These are phyloP conservation scores for Amphiprion percula DNA, from an alignment of 2,113 vertebrate species.

Conservation along the genomic window DNA sequence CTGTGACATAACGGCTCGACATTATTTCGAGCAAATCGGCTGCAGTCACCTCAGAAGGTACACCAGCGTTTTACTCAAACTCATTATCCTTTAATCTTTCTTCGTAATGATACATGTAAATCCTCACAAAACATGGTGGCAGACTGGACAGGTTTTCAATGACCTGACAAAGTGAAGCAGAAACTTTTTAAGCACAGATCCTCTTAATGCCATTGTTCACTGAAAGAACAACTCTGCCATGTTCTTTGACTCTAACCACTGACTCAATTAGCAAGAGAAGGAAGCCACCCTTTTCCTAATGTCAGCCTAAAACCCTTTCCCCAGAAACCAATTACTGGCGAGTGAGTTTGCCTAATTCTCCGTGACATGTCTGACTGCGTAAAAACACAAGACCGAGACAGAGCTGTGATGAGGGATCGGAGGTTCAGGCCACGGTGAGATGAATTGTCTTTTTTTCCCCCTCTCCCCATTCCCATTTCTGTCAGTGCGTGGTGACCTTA, in stretches of 20 bases:
- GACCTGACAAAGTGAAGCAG: constrained; percentile 60
- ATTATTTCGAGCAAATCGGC: constrained; percentile 44
- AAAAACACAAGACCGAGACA: constrained; percentile 61
- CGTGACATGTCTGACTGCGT: constrained; percentile 72
- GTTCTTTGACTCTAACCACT: constrained; percentile 66
- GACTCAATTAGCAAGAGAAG: constrained; percentile 75
- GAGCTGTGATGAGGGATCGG: constrained; percentile 72
- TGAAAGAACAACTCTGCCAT: constrained; percentile 51
- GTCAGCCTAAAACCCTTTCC: constrained; percentile 79
- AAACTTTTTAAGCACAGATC: constrained; percentile 54
- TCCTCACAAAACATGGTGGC: constrained; percentile 1
- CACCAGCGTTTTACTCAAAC: constrained; percentile 27
- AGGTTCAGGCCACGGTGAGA: constrained; percentile 64
- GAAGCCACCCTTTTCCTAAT: constrained; percentile 78
- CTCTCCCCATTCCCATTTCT: constrained; percentile 53
- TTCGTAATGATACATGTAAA: constrained; percentile 44
- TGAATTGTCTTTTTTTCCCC: constrained; percentile 59
- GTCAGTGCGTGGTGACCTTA: constrained; percentile 81
- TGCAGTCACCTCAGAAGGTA: constrained; percentile 22
- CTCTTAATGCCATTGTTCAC: constrained; percentile 57
- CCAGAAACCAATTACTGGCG: constrained; percentile 83
- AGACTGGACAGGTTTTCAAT: constrained; percentile 39
- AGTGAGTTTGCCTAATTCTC: constrained; percentile 77
- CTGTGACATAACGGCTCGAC: constrained; percentile 2
- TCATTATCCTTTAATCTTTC: constrained; percentile 61